Base-by-base conservation (phyloP, 2,113 vertebrate species). In the Cololabis saira region DNA sequence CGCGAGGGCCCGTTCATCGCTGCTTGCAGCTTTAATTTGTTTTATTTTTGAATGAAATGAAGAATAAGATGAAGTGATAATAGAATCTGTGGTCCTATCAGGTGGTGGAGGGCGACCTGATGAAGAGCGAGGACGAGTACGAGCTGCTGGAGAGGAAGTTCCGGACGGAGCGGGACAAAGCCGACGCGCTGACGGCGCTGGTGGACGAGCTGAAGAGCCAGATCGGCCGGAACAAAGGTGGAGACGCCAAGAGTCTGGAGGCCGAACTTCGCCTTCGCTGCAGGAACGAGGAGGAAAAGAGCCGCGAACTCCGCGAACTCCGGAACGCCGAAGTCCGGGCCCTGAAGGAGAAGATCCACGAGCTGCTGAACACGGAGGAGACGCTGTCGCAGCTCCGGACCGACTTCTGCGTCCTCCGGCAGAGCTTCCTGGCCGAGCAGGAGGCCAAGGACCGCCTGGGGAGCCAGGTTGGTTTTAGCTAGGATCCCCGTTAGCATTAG, bases 351-450 rank as follows among this genome's bases (percentile, higher is more conserved):
- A 99, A 99, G 80, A 96, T 99, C 71, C 97, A 99, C 5, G 95
- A 99, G 40, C 84, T 98, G 65, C 98, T 99, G 98, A 96, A 96
- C 91, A 97, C 96, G 78, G 97, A 99, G 85, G 97, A 99, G 79
- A 95, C 96, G 81, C 94, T 99, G 44, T 95, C 96, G 61, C 97
- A 98, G 85, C 92, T 99, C 53, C 96, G 97, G 63, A 96, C 94
- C 0, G 96, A 99, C 59, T 96, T 95, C 52, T 94, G 94, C 0
- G 86, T 97, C 61, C 94, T 99, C 27, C 95, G 97, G 83, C 94
- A 95, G 72, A 93, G 94, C 57, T 94, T 97, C 74, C 64, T 94
- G 71, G 95, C 95, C 56, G 96, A 98, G 80, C 95, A 96, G 62
- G 94, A 86, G 41, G 95, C 91, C 83, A 98, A 94, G 82, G 95